Base-by-base conservation (phyloP, 2,113 vertebrate genomes). In the Arizona elegans region DNA sequence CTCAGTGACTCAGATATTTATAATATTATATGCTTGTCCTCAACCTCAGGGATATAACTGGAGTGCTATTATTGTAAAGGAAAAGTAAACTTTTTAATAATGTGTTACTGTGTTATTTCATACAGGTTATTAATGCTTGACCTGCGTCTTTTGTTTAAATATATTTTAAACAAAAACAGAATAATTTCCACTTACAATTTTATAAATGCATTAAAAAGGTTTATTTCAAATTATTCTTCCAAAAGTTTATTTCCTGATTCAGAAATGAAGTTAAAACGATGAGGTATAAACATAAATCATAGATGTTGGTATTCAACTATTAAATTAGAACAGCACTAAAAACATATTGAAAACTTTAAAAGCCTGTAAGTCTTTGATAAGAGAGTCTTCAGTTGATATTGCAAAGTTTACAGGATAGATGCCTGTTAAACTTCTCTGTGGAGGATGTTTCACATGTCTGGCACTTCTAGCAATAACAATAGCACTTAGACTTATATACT, bases 1-100 rank as follows among this genome's bases (percentile, higher is more conserved):
- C 95, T 33, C 53, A 86, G 0, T 90, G 94, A 38, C 89, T 95
- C 90, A 55, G 0, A 96, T 92, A 91, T 95, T 94, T 87, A 21
- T 92, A 50, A 91, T 90, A 92, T 91, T 91, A 59, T 58, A 38
- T 87, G 55, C 23, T 65, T 54, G 5, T 9, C 54, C 29, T 59
- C 75, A 59, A 52, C 88, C 26, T 81, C 24, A 75, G 59, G 24
- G 5, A 81, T 55, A 55, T 56, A 38, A 17, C 62, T 70, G 13
- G 33, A 26, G 12, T 89, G 15, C 23, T 62, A 56, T 75, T 89
- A 88, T 89, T 92, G 23, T 89, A 43, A 47, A 81, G 54, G 52
- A 89, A 87, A 70, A 92, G 62, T 92, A n/a, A 75, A 88, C 33
- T 88, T 26, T 70, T 88, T 21, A 26, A 47, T 55, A 55, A 75